A percentile compares a stretch with the other conserved stretches of the same genome.
These are phyloP conservation scores for Chamaetylas fuelleborni DNA, from an alignment of 2,113 vertebrate species.

Conservation along the genomic window DNA sequence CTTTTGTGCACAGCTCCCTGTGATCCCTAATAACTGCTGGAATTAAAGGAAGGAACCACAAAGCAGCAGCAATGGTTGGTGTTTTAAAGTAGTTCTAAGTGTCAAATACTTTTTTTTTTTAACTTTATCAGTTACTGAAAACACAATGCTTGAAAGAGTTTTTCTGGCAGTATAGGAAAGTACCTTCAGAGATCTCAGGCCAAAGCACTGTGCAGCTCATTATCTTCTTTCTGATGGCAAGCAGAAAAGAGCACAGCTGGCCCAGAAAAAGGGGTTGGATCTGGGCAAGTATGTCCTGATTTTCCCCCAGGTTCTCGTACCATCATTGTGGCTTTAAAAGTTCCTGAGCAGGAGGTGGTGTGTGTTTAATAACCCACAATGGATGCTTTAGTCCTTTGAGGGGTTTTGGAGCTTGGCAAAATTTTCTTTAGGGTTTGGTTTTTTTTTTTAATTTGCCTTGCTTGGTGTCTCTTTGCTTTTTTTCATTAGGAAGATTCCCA, in stretches of 20 bases:
- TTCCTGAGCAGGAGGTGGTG: background rate
- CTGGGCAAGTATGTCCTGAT: background rate
- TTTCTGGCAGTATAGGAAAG: background rate
- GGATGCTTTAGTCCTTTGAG: background rate
- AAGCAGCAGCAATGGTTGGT: background rate
- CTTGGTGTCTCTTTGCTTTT: background rate
- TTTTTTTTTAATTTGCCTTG: background rate
- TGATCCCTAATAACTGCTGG: background rate
- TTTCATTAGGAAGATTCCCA: background rate
- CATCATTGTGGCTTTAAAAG: background rate
- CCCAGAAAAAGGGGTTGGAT: background rate
- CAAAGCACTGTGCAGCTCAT: background rate
- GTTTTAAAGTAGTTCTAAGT: background rate
- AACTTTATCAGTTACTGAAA: background rate
- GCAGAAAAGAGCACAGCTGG: background rate
- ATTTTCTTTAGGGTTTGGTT: background rate
- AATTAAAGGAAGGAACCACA: background rate
- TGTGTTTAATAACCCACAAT: background rate
- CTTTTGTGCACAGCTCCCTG: background rate
- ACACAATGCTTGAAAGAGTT: conserved; percentile 13
- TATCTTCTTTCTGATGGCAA: background rate
- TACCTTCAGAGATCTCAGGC: background rate
- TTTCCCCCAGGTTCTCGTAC: background rate
- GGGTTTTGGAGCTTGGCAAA: background rate
- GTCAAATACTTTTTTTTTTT: background rate